These are phyloP conservation scores for Euwallacea similis DNA, from an alignment of 1,140 invertebrate species.

Conservation along the genomic window DNA sequence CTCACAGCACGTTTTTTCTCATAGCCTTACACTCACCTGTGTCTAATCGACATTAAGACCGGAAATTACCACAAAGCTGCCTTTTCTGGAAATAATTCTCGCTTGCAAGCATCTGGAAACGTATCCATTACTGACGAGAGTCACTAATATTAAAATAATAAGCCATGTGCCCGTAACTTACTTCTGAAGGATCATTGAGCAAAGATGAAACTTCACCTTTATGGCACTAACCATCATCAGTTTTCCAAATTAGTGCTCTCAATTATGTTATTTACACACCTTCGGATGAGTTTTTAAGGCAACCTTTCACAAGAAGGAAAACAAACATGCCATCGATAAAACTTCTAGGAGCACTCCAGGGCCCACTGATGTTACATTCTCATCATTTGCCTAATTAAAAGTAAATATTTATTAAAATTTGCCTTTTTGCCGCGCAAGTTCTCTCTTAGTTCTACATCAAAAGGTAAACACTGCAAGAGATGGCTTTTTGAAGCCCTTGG, in stretches of 20 bases:
- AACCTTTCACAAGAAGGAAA: not conserved
- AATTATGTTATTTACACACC: not conserved
- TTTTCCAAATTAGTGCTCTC: not conserved
- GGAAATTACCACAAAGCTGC: too few relatives aligned
- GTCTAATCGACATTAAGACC: too few relatives aligned
- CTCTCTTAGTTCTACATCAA: slow-evolving; percentile 13
- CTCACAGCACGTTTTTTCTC: too few relatives aligned
- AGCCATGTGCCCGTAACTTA: too few relatives aligned
- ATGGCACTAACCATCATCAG: not conserved
- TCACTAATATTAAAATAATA: too few relatives aligned
- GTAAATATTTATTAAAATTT: slow-evolving; percentile 24
- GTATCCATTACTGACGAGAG: too few relatives aligned
- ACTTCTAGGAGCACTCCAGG: not conserved
- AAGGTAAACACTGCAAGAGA: slow-evolving; percentile 17
- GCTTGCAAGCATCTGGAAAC: too few relatives aligned
- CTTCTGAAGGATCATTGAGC: too few relatives aligned
- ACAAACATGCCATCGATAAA: slow-evolving; percentile 2
- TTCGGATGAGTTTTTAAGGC: not conserved
- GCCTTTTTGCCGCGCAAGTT: slow-evolving; percentile 11
- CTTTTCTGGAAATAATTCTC: too few relatives aligned
- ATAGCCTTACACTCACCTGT: too few relatives aligned
- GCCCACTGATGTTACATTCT: slow-evolving; percentile 16
- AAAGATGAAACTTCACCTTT: not conserved
- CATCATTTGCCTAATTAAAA: slow-evolving; percentile 36
- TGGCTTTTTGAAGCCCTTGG: slow-evolving; percentile 9